phyloP scores from a whole-genome alignment of 1,140 invertebrate species.

The Helicoverpa armigera region DNA sequence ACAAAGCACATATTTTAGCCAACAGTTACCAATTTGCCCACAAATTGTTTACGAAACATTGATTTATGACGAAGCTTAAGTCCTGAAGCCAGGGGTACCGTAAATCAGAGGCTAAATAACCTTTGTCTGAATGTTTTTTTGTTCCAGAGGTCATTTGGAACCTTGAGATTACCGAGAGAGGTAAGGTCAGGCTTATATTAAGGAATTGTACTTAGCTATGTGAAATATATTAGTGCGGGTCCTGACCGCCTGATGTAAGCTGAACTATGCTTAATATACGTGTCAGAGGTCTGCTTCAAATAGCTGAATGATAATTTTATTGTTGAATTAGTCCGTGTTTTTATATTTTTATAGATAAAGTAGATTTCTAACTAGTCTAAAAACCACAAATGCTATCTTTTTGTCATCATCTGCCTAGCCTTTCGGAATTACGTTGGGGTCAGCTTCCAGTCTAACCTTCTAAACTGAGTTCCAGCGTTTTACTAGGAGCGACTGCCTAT shows the following conservation, averaged over 20 bases:
- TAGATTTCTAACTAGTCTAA: no score
- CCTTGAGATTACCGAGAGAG: neutral
- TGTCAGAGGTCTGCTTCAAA: neutral
- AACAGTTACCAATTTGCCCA: slow-evolving; percentile 16
- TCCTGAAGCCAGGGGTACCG: slow-evolving; percentile 5
- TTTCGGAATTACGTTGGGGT: no score
- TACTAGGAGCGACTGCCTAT: no score
- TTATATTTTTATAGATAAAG: neutral
- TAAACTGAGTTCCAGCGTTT: no score
- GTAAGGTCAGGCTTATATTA: neutral
- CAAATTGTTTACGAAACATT: slow-evolving; percentile 25
- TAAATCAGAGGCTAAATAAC: neutral
- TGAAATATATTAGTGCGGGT: neutral
- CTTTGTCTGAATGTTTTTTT: slow-evolving; percentile 16
- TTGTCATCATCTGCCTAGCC: no score
- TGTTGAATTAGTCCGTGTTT: neutral
- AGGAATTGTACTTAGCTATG: slow-evolving; percentile 3
- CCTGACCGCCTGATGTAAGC: neutral
- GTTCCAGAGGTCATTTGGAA: slow-evolving; percentile 10
- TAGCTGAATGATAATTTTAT: no score
- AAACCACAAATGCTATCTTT: no score
- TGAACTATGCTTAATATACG: neutral
- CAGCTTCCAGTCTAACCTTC: no score
- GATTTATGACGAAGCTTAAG: slow-evolving; percentile 13
- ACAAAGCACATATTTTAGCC: neutral